These are phyloP conservation scores for Drosophila pectinifera DNA, from an alignment of 1,140 invertebrate species.

Conservation along the genomic window DNA sequence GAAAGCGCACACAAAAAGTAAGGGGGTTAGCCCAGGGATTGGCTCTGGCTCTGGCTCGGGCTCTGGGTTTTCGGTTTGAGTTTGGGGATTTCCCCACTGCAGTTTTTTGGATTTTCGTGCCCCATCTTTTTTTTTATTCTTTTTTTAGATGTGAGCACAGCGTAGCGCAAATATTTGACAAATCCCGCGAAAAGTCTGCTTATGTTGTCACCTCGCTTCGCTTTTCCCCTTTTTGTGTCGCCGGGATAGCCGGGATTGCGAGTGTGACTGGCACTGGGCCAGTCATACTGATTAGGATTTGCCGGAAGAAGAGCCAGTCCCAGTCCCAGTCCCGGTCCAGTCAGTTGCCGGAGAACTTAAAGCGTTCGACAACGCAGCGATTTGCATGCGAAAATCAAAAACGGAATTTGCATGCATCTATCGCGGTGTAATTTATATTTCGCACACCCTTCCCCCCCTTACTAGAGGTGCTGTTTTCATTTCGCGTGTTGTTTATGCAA, in stretches of 20 bases:
- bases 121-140: slow-evolving; percentile 11
- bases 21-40: slow-evolving; percentile 13
- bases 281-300: slow-evolving; percentile 60
- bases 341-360: slow-evolving; percentile 31
- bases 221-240: slow-evolving; percentile 7
- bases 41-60: not conserved
- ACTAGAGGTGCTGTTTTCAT: slow-evolving; percentile 43
- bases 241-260: slow-evolving; percentile 30
- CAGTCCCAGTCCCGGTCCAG: slow-evolving; percentile 13
- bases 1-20: slow-evolving; percentile 42
- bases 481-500: slow-evolving; percentile 75
- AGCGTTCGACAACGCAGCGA: slow-evolving; percentile 30
- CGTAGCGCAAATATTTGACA: slow-evolving; percentile 82
- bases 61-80: slow-evolving; percentile 20
- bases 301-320: slow-evolving; percentile 44
- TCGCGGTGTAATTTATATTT: slow-evolving; percentile 75
- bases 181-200: slow-evolving; percentile 80
- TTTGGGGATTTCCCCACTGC: slow-evolving; percentile 35
- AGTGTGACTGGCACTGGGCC: slow-evolving; percentile 34
- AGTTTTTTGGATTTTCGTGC: slow-evolving; percentile 32
- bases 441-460: too few species aligned
- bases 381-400: slow-evolving; percentile 56
- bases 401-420: slow-evolving; percentile 66
- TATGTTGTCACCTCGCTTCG: slow-evolving; percentile 73
- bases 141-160: slow-evolving; percentile 69